Percentiles rank a stretch among this genome's conserved stretches.
phyloP scores from a whole-genome alignment of 2,113 vertebrate species.

The Canis aureus region DNA sequence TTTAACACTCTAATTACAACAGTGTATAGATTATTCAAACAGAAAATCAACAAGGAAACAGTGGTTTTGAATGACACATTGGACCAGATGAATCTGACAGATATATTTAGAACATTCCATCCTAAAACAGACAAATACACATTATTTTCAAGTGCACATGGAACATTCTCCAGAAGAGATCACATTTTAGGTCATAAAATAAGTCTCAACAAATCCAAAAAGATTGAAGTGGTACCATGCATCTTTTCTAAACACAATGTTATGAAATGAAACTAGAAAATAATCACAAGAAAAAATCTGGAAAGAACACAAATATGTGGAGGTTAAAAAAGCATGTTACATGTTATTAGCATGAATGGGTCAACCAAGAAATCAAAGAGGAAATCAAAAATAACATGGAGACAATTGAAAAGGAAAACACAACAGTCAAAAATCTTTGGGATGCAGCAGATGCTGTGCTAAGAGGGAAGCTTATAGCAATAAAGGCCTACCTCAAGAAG shows the following conservation, averaged over 20 bases:
- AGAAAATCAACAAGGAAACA: background rate
- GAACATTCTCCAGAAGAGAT: background rate
- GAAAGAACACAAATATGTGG: background rate
- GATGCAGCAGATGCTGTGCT: background rate
- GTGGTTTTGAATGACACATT: no score
- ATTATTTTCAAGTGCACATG: no score
- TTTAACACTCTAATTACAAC: background rate
- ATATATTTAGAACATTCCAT: no score
- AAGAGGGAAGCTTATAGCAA: background rate
- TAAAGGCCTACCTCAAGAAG: background rate
- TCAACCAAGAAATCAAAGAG: no score
- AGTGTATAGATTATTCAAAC: background rate
- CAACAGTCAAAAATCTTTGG: background rate
- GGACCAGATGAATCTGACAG: no score
- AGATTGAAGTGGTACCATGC: background rate
- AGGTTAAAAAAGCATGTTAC: background rate
- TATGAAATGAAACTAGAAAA: background rate
- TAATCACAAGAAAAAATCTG: background rate
- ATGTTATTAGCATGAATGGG: no score
- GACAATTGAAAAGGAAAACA: background rate
- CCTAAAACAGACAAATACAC: no score
- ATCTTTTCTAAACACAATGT: background rate
- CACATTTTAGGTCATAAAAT: background rate
- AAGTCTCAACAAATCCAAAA: background rate
- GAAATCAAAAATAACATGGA: no score